Base-by-base conservation (phyloP, 1,140 invertebrate species). In the Paracyclopina nana region DNA sequence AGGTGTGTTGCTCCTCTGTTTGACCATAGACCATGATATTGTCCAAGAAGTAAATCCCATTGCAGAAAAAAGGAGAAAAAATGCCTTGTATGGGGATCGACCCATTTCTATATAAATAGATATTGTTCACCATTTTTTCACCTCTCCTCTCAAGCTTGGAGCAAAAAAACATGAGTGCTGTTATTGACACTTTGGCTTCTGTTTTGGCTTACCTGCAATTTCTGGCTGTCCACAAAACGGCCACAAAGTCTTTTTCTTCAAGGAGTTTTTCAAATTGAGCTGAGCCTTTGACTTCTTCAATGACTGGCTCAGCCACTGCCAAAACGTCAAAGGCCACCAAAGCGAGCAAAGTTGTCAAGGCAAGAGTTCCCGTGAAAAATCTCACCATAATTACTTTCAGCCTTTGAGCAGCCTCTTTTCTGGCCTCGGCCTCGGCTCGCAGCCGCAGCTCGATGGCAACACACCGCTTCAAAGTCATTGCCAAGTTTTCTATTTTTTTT, bases 191-290 rank as follows among this genome's bases (percentile, higher is more conserved):
- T n/a, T n/a, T n/a, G n/a, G n/a, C n/a, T n/a, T n/a, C n/a, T n/a
- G n/a, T n/a, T n/a, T n/a, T n/a, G n/a, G n/a, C n/a, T n/a, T 42
- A 18, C 24, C 24, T 42, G 16, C 45, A 48, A 16, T 48, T 26
- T 27, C 45, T 24, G 16, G 45, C 25, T 88, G 84, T 88, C 81
- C 84, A 90, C 70, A 82, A 86, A 61, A 90, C 84, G 60, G 84
- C 85, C 61, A 88, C 82, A 72, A 82, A 87, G 68, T 87, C 84
- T 72, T 85, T 85, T 57, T 85, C 79, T 62, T 79, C 76, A 59
- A 90, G 72, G 53, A 87, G 70, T 61, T 80, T 75, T 63, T 86
- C 82, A 64, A 88, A 75, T 68, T 86, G 81, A 65, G 87, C 86
- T 60, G 80, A 77, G 64, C 79, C 82, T n/a, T n/a, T n/a, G 66